Evolutionary conservation across 2,797 vertebrate species (phyloP).

Genomic region (Mallotus villosus): DNA sequence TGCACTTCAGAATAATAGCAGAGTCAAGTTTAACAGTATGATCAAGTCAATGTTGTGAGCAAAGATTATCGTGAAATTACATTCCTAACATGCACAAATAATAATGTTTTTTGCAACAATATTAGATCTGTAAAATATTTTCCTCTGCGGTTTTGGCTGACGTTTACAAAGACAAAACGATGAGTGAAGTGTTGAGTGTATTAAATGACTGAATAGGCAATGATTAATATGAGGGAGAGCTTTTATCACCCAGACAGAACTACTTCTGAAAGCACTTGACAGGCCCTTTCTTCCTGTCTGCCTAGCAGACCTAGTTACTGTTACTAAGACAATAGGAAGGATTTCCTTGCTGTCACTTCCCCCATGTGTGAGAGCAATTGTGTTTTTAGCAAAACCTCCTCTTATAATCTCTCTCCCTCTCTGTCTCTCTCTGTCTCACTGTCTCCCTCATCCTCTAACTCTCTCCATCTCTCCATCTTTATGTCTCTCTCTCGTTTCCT

Average conservation of each 20-base stretch:
- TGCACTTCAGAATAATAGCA: slow-evolving; percentile 44
- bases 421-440: too few relatives aligned
- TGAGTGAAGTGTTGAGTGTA: not conserved
- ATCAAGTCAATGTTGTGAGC: slow-evolving; percentile 29
- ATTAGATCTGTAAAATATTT: slow-evolving; percentile 38
- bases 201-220: slow-evolving; percentile 41
- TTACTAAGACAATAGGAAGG: slow-evolving; percentile 51
- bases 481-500: slow-evolving; percentile 16
- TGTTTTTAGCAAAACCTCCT: slow-evolving; percentile 26
- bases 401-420: not conserved
- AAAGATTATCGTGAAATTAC: slow-evolving; percentile 45
- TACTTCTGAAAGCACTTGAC: slow-evolving; percentile 58
- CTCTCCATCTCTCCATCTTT: too few relatives aligned
- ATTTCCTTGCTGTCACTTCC: slow-evolving; percentile 53
- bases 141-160: slow-evolving; percentile 54
- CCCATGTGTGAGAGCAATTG: slow-evolving; percentile 19
- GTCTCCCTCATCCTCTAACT: not conserved
- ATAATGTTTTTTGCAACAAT: slow-evolving; percentile 32
- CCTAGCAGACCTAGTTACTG: slow-evolving; percentile 13
- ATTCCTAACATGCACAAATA: too few relatives aligned
- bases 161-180: not conserved
- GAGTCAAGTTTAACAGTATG: slow-evolving; percentile 20
- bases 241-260: slow-evolving; percentile 48
- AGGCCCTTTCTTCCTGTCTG: slow-evolving; percentile 63
- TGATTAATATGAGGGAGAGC: slow-evolving; percentile 65